Evolutionary conservation across 2,113 vertebrate genomes (phyloP), one percentile per base, ranked within the genome.

Genomic region (Epinephelus moara): DNA sequence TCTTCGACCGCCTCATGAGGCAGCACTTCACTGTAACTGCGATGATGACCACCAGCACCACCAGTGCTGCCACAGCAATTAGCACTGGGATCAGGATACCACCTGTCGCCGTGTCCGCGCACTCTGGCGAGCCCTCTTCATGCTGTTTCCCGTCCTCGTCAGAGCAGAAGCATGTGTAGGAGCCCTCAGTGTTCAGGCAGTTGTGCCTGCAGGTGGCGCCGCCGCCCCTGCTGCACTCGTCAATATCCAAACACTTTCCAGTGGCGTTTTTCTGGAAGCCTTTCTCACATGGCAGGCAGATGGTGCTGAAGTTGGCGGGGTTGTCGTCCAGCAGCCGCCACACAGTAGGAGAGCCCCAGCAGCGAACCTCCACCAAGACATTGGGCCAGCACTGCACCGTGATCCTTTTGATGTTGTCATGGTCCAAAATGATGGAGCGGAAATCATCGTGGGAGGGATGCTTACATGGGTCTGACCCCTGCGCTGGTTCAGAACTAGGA

Each of bases 151-250:
- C 82, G 0, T 33, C 1, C 14, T 70, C 1, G 15, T 88, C 55
- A 0, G 19, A 12, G 59, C 93, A 94, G 42, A 57, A 13, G 25
- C 94, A 95, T 1, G 11, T 33, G 79, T 47, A 94, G 0, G 93
- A 95, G 27, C 94, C 94, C 2, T 7, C 13, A 0, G 87, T 89
- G 85, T 95, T 94, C 7, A 74, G 25, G 56, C 95, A 95, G 19
- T 0, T 1, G 18, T 70, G 47, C 19, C 23, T 37, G 74, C 94
- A 95, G 13, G 60, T 53, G 40, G 14, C 2, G 18, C 10, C 18
- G 3, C 60, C 1, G 1, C 45, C 2, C 6, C 33, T 37, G 1
- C 23, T 2, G 61, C 94, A 95, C 86, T 94, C 88, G 12, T 95
- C 57, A 0, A 92, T 12, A 49, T 94, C 91, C 52, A 76, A 77